phyloP scores from a whole-genome alignment of 2,797 vertebrate genomes.

The Myotis planiceps region DNA sequence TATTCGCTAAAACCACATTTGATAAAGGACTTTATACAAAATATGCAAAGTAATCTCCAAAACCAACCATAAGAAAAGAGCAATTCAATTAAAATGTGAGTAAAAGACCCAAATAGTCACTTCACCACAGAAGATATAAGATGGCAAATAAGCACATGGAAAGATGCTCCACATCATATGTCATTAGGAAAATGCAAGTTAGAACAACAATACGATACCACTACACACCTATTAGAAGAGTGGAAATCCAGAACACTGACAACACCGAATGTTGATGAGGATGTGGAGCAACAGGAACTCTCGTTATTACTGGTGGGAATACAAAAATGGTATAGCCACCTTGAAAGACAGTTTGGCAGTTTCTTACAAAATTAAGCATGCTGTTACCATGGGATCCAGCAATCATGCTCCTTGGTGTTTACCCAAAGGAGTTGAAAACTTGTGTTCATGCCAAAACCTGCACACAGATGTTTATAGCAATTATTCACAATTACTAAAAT shows the following conservation, averaged over 20 bases:
- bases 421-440: background rate
- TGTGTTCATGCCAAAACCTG: background rate
- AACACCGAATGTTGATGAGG: background rate
- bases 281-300: background rate
- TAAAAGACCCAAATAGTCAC: background rate
- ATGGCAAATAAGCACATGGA: background rate
- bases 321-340: background rate
- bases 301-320: background rate
- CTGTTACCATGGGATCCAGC: background rate
- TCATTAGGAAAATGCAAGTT: background rate
- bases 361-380: background rate
- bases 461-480: background rate
- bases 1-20: background rate
- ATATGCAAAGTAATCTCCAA: background rate
- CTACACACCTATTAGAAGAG: background rate
- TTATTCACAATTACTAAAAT: background rate
- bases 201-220: background rate
- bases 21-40: constrained; percentile 12
- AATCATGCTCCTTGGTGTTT: background rate
- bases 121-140: background rate
- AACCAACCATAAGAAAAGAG: background rate
- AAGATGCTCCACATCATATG: background rate
- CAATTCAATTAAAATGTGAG: background rate
- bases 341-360: background rate
- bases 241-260: background rate